Percentiles rank a stretch among this genome's conserved stretches.
Conservation (phyloP, 2,888 invertebrate genomes). For the Anthophora plumipes region DNA sequence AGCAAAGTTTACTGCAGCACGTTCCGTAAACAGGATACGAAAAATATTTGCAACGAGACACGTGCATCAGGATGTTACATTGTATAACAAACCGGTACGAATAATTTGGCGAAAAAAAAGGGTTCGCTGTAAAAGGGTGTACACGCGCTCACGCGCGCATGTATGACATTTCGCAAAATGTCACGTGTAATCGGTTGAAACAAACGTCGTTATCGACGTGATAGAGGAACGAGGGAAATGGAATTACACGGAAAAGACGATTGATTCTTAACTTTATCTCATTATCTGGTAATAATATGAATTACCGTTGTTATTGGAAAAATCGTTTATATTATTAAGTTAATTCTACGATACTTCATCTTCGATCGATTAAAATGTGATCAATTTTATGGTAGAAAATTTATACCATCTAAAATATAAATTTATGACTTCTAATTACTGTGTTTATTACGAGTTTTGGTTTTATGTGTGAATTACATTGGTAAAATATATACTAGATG, state of each 20-base stretch:
- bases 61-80: not conserved
- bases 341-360: not conserved
- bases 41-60: slow-evolving; percentile 1
- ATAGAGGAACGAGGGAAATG: not conserved
- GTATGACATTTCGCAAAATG: not conserved
- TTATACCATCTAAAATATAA: not conserved
- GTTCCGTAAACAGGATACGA: slow-evolving; percentile 21
- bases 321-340: not conserved
- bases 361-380: not conserved
- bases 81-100: not conserved
- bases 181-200: not conserved
- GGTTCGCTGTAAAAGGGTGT: not conserved
- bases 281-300: slow-evolving; percentile 5
- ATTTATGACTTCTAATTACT: not conserved
- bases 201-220: not conserved
- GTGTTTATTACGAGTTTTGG: not conserved
- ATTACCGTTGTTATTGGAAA: not conserved
- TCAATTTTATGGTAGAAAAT: not conserved
- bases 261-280: slow-evolving; percentile 2
- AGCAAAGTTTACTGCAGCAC: slow-evolving; percentile 22
- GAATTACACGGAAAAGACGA: not conserved
- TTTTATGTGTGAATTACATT: not conserved
- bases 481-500: not conserved
- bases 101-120: not conserved
- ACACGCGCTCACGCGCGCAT: rapidly evolving